phyloP scores from a whole-genome alignment of 2,888 invertebrate species.

The Onchidella celtica region DNA sequence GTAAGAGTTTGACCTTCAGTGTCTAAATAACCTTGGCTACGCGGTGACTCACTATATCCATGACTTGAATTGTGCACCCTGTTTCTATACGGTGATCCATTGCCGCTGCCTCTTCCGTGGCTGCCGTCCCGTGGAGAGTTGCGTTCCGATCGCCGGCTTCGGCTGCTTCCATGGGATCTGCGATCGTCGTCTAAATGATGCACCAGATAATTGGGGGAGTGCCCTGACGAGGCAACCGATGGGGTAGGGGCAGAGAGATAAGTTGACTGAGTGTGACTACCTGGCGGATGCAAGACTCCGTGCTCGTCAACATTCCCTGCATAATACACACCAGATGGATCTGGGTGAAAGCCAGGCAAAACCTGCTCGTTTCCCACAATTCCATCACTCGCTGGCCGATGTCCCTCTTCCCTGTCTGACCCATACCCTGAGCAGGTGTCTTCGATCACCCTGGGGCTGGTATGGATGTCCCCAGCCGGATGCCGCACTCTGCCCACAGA shows the following conservation, averaged over 20 bases:
- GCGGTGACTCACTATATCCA: neutral
- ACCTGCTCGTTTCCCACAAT: neutral
- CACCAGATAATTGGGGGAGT: neutral
- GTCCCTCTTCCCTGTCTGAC: slow-evolving; percentile 16
- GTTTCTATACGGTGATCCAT: slow-evolving; percentile 11
- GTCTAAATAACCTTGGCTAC: neutral
- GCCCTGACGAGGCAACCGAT: neutral
- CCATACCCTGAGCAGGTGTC: slow-evolving; percentile 27
- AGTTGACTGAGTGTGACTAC: neutral
- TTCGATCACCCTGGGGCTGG: neutral
- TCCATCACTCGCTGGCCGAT: neutral
- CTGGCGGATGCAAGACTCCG: slow-evolving; percentile 37
- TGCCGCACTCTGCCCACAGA: slow-evolving; percentile 28
- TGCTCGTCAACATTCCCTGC: slow-evolving; percentile 38
- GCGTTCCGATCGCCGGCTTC: neutral
- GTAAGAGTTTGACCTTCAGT: slow-evolving; percentile 26
- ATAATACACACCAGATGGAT: slow-evolving; percentile 38
- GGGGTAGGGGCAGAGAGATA: neutral
- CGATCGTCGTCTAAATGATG: slow-evolving; percentile 23
- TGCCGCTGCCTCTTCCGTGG: slow-evolving; percentile 4
- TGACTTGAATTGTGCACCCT: neutral
- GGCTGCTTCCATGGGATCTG: slow-evolving; percentile 25
- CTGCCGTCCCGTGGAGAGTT: slow-evolving; percentile 8
- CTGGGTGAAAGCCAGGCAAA: neutral
- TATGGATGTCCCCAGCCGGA: slow-evolving; percentile 30